A percentile compares a stretch with the other conserved stretches of the same genome.
Evolutionary conservation across 2,888 invertebrate genomes (phyloP).

Genomic region (Drosophila tripunctata): DNA sequence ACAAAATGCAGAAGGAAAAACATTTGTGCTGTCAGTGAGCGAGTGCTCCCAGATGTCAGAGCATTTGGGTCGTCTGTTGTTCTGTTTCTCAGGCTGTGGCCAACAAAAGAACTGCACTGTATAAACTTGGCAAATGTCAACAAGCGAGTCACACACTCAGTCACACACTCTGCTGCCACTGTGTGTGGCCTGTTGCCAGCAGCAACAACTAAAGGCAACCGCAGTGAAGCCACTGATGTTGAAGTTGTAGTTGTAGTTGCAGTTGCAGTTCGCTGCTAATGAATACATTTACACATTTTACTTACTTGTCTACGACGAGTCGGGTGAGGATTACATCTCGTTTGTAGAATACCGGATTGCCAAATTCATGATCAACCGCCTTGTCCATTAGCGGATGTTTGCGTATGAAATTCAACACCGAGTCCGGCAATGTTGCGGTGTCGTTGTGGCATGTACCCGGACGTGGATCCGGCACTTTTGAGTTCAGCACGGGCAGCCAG

Average conservation of each 20-base stretch:
- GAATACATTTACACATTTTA: conserved; percentile 71
- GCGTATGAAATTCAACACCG: conserved; percentile 97
- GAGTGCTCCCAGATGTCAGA: conserved; percentile 56
- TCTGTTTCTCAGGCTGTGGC: conserved; percentile 39
- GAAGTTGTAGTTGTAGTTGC: too few relatives aligned
- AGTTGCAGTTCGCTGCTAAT: too few relatives aligned
- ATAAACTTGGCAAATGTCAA: conserved; percentile 68
- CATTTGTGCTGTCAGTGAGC: conserved; percentile 55
- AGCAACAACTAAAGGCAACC: background rate
- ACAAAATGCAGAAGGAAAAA: conserved; percentile 7
- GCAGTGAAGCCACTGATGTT: conserved; percentile 9
- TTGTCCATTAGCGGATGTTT: conserved; percentile 99
- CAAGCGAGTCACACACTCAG: conserved; percentile 32
- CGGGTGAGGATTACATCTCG: conserved; percentile 95
- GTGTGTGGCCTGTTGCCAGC: conserved; percentile 21
- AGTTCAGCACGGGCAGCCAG: conserved; percentile 96
- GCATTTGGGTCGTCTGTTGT: conserved; percentile 28
- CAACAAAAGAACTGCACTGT: conserved; percentile 34
- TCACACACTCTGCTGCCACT: conserved; percentile 1
- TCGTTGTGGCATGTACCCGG: conserved; percentile 98
- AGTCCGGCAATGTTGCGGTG: conserved; percentile 94
- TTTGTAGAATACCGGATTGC: conserved; percentile 96
- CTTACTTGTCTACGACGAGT: conserved; percentile 93
- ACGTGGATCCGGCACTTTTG: conserved; percentile 95
- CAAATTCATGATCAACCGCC: conserved; percentile 96